These are phyloP conservation scores for Petrocephalus schoutedeni DNA, from an alignment of 2,797 vertebrate species.

Conservation along the genomic window DNA sequence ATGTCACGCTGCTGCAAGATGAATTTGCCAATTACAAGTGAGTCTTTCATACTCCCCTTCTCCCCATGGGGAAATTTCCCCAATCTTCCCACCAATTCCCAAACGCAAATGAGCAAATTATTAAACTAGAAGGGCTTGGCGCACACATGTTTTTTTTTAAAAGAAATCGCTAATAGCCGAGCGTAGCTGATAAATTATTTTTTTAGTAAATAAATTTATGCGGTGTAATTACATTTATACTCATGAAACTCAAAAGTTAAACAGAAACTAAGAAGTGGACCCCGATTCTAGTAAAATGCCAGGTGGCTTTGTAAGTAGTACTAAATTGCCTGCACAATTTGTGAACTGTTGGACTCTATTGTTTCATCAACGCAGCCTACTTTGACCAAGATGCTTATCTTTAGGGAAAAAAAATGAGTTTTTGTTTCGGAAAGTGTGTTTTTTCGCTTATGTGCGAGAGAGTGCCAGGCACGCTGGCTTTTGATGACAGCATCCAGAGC, in stretches of 20 bases:
- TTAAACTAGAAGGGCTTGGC: not conserved
- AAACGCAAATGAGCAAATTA: not conserved
- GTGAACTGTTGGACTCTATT: not conserved
- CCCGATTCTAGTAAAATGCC: not conserved
- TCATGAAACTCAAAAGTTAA: not conserved
- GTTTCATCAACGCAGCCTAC: not conserved
- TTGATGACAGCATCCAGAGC: not conserved
- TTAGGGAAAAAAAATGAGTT: not conserved
- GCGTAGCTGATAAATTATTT: not conserved
- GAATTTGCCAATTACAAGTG: constrained; percentile 74
- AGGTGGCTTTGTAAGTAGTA: not conserved
- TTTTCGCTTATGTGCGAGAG: not conserved
- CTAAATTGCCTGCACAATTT: not conserved
- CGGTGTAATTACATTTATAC: not conserved
- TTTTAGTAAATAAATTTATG: not conserved
- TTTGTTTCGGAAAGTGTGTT: not conserved
- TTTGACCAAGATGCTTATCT: not conserved
- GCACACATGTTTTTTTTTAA: not conserved
- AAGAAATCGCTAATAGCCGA: not conserved
- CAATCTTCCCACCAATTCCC: not conserved
- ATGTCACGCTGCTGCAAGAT: constrained; percentile 71
- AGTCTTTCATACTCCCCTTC: constrained; percentile 49
- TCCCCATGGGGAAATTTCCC: not conserved
- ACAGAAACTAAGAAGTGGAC: not conserved
- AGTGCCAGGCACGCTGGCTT: not conserved